phyloP scores from a whole-genome alignment of 2,113 vertebrate species.

The Pteropus alecto region DNA sequence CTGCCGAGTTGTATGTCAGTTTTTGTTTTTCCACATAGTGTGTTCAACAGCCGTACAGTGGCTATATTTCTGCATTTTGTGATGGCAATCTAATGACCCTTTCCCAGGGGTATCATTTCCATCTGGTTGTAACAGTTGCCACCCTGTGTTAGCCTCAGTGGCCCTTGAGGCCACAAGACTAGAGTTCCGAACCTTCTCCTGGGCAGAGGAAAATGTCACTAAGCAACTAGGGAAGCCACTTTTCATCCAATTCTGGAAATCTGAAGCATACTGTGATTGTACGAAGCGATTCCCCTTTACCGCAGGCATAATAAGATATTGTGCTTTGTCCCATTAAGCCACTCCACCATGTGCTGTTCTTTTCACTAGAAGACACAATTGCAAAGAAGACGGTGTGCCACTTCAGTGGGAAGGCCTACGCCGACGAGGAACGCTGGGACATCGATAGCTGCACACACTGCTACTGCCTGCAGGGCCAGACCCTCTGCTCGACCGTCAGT shows the following conservation, averaged over 20 bases:
- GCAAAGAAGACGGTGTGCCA: slow-evolving; percentile 90
- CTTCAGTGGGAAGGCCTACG: slow-evolving; percentile 90
- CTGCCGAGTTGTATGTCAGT: neutral
- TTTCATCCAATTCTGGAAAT: neutral
- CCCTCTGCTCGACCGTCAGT: slow-evolving; percentile 93
- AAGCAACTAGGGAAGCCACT: neutral
- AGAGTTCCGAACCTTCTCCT: neutral
- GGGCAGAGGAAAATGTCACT: neutral
- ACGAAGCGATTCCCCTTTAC: neutral
- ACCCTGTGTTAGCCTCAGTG: neutral
- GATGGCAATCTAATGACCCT: neutral
- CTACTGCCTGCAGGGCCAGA: slow-evolving; percentile 95
- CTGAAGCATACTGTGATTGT: rapidly evolving
- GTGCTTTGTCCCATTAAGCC: neutral
- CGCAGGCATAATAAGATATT: rapidly evolving
- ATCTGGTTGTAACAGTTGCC: no score
- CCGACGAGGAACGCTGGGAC: slow-evolving; percentile 93
- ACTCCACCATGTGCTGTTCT: slow-evolving; percentile 25
- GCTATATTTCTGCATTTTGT: neutral
- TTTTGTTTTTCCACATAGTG: rapidly evolving
- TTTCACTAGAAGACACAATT: slow-evolving; percentile 85
- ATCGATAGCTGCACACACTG: slow-evolving; percentile 95
- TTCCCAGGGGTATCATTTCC: neutral
- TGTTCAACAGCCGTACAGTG: rapidly evolving
- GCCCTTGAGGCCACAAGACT: neutral